Conservation (phyloP, 2,797 vertebrate species). For the Anguilla obscura region DNA sequence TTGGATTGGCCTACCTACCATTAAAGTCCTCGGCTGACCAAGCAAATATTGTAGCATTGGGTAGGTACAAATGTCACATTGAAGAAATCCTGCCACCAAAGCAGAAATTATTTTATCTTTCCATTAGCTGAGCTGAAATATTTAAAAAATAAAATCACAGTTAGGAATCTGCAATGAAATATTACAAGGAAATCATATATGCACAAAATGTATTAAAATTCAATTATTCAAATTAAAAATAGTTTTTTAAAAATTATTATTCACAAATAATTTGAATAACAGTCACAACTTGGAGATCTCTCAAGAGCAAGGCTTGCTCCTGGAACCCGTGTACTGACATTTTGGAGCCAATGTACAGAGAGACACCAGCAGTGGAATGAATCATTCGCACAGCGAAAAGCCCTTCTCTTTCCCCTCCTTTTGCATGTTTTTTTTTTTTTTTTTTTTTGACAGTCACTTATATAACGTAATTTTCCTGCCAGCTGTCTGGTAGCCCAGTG, state of each 20-base stretch:
- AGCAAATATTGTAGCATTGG: not conserved
- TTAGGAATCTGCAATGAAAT: not conserved
- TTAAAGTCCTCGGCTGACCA: not conserved
- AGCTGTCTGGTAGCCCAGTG: conserved; percentile 64
- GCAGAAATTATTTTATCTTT: not conserved
- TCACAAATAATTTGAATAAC: not conserved
- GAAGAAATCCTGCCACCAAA: not conserved
- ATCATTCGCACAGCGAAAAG: not conserved
- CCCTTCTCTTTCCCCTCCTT: conserved; percentile 40
- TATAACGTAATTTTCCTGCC: conserved; percentile 65
- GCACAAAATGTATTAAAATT: not conserved
- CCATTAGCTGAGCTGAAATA: not conserved
- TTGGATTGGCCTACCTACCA: not conserved
- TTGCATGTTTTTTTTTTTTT: conserved; percentile 61
- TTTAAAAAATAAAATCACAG: not conserved
- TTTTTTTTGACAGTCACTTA: conserved; percentile 67
- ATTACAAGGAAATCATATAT: not conserved
- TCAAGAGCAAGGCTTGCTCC: not conserved
- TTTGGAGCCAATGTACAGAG: not conserved
- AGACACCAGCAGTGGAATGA: conserved; percentile 13
- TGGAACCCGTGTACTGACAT: not conserved
- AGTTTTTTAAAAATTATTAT: not conserved
- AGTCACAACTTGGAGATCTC: not conserved
- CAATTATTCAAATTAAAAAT: not conserved
- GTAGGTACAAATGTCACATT: not conserved